These are phyloP conservation scores for Cyclopterus lumpus DNA, from an alignment of 2,797 vertebrate species.

Conservation along the genomic window DNA sequence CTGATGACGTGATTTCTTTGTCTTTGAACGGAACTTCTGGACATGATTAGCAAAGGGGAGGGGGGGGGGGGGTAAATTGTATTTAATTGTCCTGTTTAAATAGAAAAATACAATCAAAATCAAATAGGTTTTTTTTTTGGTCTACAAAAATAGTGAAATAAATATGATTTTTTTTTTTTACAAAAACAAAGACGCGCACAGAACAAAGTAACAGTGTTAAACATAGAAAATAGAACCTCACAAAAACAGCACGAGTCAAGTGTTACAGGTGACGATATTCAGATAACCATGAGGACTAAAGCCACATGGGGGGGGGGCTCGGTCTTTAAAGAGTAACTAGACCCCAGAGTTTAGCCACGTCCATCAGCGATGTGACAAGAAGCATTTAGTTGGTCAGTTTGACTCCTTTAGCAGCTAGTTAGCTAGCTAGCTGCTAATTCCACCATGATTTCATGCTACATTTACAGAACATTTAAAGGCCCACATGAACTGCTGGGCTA, in stretches of 20 bases:
- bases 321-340: not conserved
- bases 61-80: slow-evolving; percentile 82
- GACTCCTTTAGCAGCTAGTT: not conserved
- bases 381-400: not conserved
- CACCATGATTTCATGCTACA: not conserved
- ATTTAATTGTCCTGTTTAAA: slow-evolving; percentile 92
- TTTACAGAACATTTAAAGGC: not conserved
- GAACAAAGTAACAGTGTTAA: slow-evolving; percentile 92
- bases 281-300: slow-evolving; percentile 66
- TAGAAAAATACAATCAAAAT: slow-evolving; percentile 99
- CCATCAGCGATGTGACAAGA: too few species aligned
- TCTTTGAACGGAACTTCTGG: slow-evolving; percentile 89
- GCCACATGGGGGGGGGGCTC: slow-evolving; percentile 13
- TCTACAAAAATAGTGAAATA: slow-evolving; percentile 99
- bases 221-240: slow-evolving; percentile 91
- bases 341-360: not conserved
- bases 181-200: slow-evolving; percentile 84
- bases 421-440: not conserved
- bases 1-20: slow-evolving; percentile 83
- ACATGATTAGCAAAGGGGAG: slow-evolving; percentile 83
- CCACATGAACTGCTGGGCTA: not conserved
- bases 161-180: slow-evolving; percentile 89
- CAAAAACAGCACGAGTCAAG: slow-evolving; percentile 80
- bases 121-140: slow-evolving; percentile 88
- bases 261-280: slow-evolving; percentile 83